A percentile compares a stretch with the other conserved stretches of the same genome.
Conservation (phyloP, 2,888 invertebrate genomes). For the Quadroppia sp. region DNA sequence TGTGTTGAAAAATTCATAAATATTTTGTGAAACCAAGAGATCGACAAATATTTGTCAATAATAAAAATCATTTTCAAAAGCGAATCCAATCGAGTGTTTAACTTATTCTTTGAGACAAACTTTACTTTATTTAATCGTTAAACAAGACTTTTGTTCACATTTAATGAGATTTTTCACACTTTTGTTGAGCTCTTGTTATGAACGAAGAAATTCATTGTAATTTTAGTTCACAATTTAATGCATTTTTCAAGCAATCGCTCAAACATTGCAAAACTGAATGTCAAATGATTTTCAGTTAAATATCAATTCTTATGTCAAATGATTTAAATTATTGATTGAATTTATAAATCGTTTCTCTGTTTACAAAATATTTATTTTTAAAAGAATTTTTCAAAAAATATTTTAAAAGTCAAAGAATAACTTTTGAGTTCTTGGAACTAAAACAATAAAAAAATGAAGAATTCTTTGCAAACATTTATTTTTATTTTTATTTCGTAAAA, state of each 20-base stretch:
- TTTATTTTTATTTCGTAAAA: too few relatives aligned
- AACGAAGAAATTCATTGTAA: neutral
- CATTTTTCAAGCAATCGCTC: too few relatives aligned
- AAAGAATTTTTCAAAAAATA: neutral
- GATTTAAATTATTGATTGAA: too few relatives aligned
- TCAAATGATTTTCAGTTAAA: too few relatives aligned
- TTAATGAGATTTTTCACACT: conserved; percentile 14
- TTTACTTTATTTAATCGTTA: conserved; percentile 1
- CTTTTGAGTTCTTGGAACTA: too few relatives aligned
- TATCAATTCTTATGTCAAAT: too few relatives aligned
- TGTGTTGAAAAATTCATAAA: neutral
- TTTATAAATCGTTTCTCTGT: neutral
- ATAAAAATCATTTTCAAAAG: neutral
- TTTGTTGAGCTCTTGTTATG: neutral
- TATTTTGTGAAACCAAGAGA: conserved; percentile 2
- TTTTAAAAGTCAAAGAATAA: too few relatives aligned
- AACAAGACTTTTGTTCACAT: conserved; percentile 5
- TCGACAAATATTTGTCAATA: conserved; percentile 13
- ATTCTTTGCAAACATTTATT: neutral
- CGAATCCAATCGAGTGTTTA: neutral
- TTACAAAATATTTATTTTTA: neutral
- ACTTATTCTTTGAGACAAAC: neutral
- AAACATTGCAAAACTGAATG: too few relatives aligned
- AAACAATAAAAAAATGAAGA: too few relatives aligned
- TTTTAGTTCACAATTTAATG: too few relatives aligned